Evolutionary conservation across 2,113 vertebrate species (phyloP), one percentile per base, ranked within the genome.

Genomic region (Vidua macroura): DNA sequence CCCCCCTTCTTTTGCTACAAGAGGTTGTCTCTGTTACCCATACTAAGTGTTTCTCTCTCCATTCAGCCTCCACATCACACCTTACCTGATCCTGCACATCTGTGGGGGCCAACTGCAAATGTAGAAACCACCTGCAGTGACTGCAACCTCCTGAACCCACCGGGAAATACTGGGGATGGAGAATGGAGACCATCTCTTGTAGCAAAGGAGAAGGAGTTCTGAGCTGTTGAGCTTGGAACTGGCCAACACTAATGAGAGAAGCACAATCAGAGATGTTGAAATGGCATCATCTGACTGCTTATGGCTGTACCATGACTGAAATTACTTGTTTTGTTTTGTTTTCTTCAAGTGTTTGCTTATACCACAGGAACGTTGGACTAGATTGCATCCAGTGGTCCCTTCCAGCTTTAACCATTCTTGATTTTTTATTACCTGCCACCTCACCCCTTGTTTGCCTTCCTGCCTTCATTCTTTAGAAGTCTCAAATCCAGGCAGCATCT

Each of bases 401-500:
- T 64, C 7, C 35, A 63, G 18, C 72, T 27, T 49, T 28, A 70
- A 56, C 31, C 18, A 24, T 51, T 37, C 43, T 49, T 70, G 35
- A 37, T 63, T 77, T 46, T 79, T 46, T 75, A 30, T 79, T 90
- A 69, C 59, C 41, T 83, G 33, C 39, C 72, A 20, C 37, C 15
- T 88, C 15, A 31, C 7, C 13, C 60, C 43, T 77, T 48, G 0
- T 66, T 85, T 83, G 43, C 77, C 67, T 74, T 94, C 30, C n/a
- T 90, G 33, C 22, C 46, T 88, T 74, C 80, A 63, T 33, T 88
- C 33, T 59, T 64, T 33, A 68, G 41, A 56, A 73, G 43, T 74
- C 39, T 92, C 60, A 63, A 92, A 86, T 83, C 16, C 43, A 81
- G 27, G 44, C 73, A 84, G 31, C 72, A 77, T 88, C 68, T 92